Base-by-base conservation (phyloP, 2,113 vertebrate species). In the Donacobius atricapilla region DNA sequence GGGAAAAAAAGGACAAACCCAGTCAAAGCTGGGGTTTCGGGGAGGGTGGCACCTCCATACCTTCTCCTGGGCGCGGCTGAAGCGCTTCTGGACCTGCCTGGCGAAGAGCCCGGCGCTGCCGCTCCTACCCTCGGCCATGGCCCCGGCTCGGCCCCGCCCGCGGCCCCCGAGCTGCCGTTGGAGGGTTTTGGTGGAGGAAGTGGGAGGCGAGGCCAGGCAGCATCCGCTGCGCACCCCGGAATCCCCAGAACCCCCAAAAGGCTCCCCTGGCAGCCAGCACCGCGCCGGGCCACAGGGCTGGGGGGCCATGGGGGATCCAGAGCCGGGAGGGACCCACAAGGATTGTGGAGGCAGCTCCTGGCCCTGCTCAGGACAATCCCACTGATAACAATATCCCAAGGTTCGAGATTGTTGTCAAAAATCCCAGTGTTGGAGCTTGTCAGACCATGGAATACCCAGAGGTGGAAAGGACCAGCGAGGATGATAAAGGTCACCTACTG, bases 61-160 rank as follows among this genome's bases (percentile, higher is more conserved):
- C 99, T 99, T 99, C 97, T 99, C 99, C 96, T 99, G 99, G 42
- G 99, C 98, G 30, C 99, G 98, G 97, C 98, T 99, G 94, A 99
- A 97, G 79, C 83, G 98, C 82, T 99, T 98, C 94, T 99, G 99
- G 94, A 99, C 95, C 87, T 98, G 98, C 97, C 98, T 99, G 65
- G 99, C 98, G 79, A 99, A 99, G 50, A 98, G 98, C 47, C 98
- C 98, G 1, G 98, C 98, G 10, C 98, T 90, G 45, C 98, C 98
- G 1, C 98, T 87, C 95, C 97, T 98, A 92, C 98, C 97, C 61
- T 99, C 99, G 5, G 99, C 98, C 99, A 99, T 99, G 72, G 96
- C 97, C 92, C 89, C 30, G 3, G 69, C 84, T 15, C 7, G 37
- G 40, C 77, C 84, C 90, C 27, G 56, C 90, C 71, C 27, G 4